phyloP scores from a whole-genome alignment of 2,888 invertebrate genomes.

The Heliconius ismenius region DNA sequence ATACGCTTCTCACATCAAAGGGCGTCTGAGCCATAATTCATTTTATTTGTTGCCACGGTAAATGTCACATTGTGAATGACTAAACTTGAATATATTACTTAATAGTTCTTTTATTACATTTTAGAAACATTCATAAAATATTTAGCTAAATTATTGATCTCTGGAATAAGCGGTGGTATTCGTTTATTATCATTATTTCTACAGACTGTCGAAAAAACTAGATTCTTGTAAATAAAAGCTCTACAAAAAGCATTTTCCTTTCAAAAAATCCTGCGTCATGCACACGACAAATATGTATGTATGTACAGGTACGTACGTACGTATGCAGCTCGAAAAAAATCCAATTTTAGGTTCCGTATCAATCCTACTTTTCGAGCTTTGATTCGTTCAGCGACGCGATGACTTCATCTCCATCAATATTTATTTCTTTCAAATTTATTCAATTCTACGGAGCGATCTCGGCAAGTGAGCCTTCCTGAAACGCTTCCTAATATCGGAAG shows the following conservation, averaged over 20 bases:
- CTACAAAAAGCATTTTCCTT: not conserved
- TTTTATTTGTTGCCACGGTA: slow-evolving; percentile 41
- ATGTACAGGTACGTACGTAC: not conserved
- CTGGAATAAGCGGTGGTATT: not conserved
- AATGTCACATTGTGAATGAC: slow-evolving; percentile 38
- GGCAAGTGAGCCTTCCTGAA: slow-evolving; percentile 68
- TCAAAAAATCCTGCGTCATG: not conserved
- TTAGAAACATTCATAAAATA: not conserved
- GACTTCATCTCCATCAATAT: slow-evolving; percentile 48
- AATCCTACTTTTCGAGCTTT: slow-evolving; percentile 16
- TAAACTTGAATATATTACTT: not conserved
- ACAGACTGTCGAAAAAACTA: not conserved
- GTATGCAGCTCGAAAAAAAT: slow-evolving; percentile 7
- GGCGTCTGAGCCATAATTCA: slow-evolving; percentile 57
- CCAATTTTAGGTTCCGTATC: slow-evolving; percentile 4
- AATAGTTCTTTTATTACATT: slow-evolving; percentile 1
- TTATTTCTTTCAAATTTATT: slow-evolving; percentile 73
- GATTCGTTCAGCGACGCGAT: slow-evolving; percentile 34
- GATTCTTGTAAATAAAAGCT: not conserved
- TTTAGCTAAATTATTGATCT: not conserved
- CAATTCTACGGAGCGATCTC: slow-evolving; percentile 70
- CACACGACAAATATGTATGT: not conserved
- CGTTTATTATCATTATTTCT: not conserved
- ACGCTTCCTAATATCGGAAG: slow-evolving; percentile 62
- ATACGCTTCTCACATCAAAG: slow-evolving; percentile 60